Base-by-base conservation (phyloP, 92 coral and sea anemone species). In the Isaurus tuberculatus region DNA sequence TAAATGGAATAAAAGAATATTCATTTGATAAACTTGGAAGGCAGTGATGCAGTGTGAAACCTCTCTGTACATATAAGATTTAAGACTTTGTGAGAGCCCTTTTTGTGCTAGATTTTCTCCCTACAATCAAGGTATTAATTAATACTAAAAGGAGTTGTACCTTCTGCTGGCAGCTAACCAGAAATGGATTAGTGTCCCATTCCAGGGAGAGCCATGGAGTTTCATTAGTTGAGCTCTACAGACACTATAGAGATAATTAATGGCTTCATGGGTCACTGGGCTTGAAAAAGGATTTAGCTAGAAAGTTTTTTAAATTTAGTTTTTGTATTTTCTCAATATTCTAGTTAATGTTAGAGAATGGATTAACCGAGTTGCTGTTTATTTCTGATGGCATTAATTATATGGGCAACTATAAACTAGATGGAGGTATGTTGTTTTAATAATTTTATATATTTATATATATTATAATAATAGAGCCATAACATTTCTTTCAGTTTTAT, bases 351-450 rank as follows among this genome's bases (percentile, higher is more conserved):
- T 58, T 87, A 2, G 42, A 15, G 25, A 85, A 72, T 36, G 97
- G 94, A 10, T 79, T 96, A 34, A 88, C 92, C 16, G 98, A 94
- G 61, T 69, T 96, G 43, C 90, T 96, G 61, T 92, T 96, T 61
- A 96, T 98, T 0, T 94, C 99, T 0, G 98, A 96, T 86, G 92
- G 95, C 37, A 5, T 89, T 51, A 33, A 36, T 65, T 83, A 89
- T 30, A 83, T 90, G 57, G 33, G 75, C 1, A 83, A 90, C 65
- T 75, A 75, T 30, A 49, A 75, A 32, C 81, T 75, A 27, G 53
- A 55, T 19, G 66, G 43, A 31, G 81, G 81, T 75, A 75, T 19
- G 8, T 10, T 17, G 23, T 19, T 22, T 19, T 20, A 19, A 19
- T 2, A n/a, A 15, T 5, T 4, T 16, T 11, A 14, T 17, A 9